Conservation (phyloP, 2,113 vertebrate genomes). For the Daphoenositta chrysoptera region DNA sequence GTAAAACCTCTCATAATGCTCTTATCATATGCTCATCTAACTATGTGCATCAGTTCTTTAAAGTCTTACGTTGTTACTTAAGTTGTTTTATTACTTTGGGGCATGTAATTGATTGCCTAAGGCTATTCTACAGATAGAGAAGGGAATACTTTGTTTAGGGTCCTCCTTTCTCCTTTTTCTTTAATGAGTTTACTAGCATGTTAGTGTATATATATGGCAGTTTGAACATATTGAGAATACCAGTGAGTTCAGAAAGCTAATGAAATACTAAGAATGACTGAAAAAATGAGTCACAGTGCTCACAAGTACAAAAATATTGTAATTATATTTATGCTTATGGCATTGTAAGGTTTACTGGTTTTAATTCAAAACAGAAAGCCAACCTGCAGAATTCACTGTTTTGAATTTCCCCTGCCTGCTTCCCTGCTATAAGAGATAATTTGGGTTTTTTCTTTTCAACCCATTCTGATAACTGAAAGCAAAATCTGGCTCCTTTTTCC, state of each 20-base stretch:
- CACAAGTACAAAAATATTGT: neutral
- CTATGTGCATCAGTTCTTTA: neutral
- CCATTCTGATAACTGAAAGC: neutral
- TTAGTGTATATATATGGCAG: neutral
- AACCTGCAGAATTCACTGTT: neutral
- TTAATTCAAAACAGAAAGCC: constrained; percentile 17
- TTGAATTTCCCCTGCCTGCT: neutral
- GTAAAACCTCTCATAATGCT: neutral
- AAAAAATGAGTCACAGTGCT: neutral
- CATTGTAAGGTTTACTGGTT: neutral
- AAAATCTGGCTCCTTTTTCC: neutral
- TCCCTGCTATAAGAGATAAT: neutral
- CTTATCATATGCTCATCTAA: neutral
- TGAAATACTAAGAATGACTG: neutral
- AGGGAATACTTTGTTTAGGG: neutral
- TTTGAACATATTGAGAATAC: neutral
- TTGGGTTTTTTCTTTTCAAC: neutral
- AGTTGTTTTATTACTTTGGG: neutral
- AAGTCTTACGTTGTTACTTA: neutral
- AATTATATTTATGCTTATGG: neutral
- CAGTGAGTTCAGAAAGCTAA: neutral
- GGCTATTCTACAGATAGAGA: neutral
- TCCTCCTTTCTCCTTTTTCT: neutral
- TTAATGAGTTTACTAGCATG: neutral
- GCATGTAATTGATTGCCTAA: neutral